Evolutionary conservation across 2,888 invertebrate genomes (phyloP), one percentile per base, ranked within the genome.

Genomic region (Synergus itoensis): DNA sequence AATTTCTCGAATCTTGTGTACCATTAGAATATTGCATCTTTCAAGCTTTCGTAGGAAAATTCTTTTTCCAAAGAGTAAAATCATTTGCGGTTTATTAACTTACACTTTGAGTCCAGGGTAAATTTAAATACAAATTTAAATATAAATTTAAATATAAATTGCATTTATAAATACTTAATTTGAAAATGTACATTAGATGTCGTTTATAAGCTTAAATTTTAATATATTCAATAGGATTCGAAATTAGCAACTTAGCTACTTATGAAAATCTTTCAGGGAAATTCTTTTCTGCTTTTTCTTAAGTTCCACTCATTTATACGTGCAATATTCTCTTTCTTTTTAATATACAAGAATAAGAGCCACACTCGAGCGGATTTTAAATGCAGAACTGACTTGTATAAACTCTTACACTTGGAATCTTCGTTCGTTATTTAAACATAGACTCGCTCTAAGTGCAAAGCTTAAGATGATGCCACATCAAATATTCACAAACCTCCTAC

Each of bases 91-190:
- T 28, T 28, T 45, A 67, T 14, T 65, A 41, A 65, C 7, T 41
- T 21, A 63, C 21, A 62, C 28, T 28, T 28, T 28, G 28, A 9
- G 28, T 12, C 7, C 9, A 12, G 41, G n/a, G 18, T 43, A 43
- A 65, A 65, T 67, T 43, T 18, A 45, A 45, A 67, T 16, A 48
- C 5, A 48, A 48, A 36, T 36, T 36, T 48, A 0, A 9, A 48
- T 67, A 21, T 21, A 21, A 45, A 67, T 67, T 67, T 43, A 45
- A 67, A 67, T 67, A 21, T 21, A 67, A 67, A 67, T 45, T 67
- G 18, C 21, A 45, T 45, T 64, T 67, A 18, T 41, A 65, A 43
- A 43, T 18, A 36, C 7, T 9, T 43, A 8, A 41, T 41, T 21
- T 41, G 18, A 65, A 4, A 41, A 41, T 18, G 11, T 41, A 16